Evolutionary conservation across 2,888 invertebrate species (phyloP).

Genomic region (Melinaea marsaeus): DNA sequence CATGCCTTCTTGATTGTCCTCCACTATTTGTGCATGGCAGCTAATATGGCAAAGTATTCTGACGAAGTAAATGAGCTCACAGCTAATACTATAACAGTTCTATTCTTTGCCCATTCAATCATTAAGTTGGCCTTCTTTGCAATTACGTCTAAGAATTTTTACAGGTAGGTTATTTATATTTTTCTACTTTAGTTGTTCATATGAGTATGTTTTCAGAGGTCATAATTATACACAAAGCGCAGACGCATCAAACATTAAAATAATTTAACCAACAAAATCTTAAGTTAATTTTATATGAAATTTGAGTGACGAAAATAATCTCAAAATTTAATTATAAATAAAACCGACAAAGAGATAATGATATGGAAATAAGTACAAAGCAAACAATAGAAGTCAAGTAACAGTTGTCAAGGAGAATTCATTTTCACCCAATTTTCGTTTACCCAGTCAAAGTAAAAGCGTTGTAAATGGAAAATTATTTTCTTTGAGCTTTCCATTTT

Average conservation of each 20-base stretch:
- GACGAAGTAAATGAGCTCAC: conserved; percentile 86
- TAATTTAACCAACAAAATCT: no score
- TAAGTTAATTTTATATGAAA: background rate
- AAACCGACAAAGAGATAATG: background rate
- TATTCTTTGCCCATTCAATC: conserved; percentile 87
- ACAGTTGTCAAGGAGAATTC: conserved; percentile 38
- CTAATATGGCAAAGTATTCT: conserved; percentile 84
- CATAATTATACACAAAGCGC: no score
- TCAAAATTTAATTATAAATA: background rate
- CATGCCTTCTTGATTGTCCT: conserved; percentile 80
- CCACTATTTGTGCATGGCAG: conserved; percentile 80
- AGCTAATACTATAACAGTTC: conserved; percentile 88
- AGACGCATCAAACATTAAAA: no score
- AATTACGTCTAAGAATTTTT: conserved; percentile 83
- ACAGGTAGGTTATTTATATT: conserved; percentile 72
- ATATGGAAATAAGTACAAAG: conserved; percentile 10
- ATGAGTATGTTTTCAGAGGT: no score
- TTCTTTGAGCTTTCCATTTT: conserved; percentile 31
- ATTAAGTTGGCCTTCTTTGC: conserved; percentile 87
- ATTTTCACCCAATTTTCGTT: conserved; percentile 47
- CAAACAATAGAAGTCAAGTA: conserved; percentile 13
- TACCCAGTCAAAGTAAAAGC: conserved; percentile 41
- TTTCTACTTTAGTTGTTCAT: background rate
- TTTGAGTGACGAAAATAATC: background rate
- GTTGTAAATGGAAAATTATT: conserved; percentile 37